Evolutionary conservation across 2,888 invertebrate species (phyloP), one percentile per base, ranked within the genome.

Genomic region (Zaprionus bogoriensis): DNA sequence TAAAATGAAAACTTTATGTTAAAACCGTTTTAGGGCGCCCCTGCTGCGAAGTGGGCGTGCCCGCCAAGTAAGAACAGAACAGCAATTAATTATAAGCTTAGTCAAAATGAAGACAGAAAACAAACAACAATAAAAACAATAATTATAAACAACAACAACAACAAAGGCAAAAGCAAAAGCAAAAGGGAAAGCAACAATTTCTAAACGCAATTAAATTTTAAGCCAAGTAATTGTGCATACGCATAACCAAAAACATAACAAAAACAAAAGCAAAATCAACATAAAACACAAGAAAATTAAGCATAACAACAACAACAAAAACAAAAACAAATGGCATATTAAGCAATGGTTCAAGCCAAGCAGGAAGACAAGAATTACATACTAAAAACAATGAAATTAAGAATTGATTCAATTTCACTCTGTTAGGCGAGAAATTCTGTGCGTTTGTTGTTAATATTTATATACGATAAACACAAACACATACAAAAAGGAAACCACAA

Each of bases 41-140:
- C 61, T 28, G 20, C 10, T 3, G n/a, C 38, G 36, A n/a, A 20
- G 60, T 38, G 14, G 12, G 38, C 39, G 65, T 60, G 77, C 68
- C 72, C 67, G 70, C 60, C 55, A 53, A 77, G 88, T 87, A 88
- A 88, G 87, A 88, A 77, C 84, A 88, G 80, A 88, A 88, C 88
- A 88, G 85, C 89, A 88, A 88, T 88, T 88, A 88, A 88, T 81
- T 87, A 53, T 87, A 85, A 85, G 84, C 48, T 76, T 85, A 85
- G 87, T 84, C 87, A 84, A 87, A 85, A 77, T 79, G 71, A 81
- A 83, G 80, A 83, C 79, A 75, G 75, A 60, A 55, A 57, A 67
- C 39, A 72, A 58, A 60, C 51, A 71, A 53, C 65, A 72, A 36
- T 17, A 36, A 41, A 44, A 58, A 63, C 47, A 47, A 57, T 50